Base-by-base conservation (phyloP, 92 coral and sea anemone genomes). In the Scolanthus callimorphus region DNA sequence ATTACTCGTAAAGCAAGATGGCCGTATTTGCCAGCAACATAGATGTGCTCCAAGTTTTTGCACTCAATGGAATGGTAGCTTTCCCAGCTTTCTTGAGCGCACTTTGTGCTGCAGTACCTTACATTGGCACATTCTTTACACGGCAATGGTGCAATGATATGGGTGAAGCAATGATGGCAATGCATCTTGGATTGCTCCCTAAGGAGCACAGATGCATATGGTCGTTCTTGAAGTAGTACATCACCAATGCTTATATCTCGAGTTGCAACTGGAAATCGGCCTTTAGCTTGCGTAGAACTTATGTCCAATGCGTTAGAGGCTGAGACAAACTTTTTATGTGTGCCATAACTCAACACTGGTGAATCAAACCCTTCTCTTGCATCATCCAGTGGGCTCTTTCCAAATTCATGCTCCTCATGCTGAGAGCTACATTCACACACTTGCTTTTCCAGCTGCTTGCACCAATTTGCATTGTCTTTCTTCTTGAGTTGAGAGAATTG, bases 161-260 rank as follows among this genome's bases (percentile, higher is more conserved):
- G 60, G 39, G 47, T 67, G 30, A 89, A 50, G 45, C 99, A 94
- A 45, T 94, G 95, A 44, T 84, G 88, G 43, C 99, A 94, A 25
- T 94, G 96, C n/a, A 78, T 80, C 12, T 20, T 55, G 8, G 76
- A 43, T 51, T 85, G 78, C 39, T 49, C 74, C 22, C 86, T 84
- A 23, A 89, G 88, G 26, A 94, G 63, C 17, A 94, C 97, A 20
- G 97, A 94, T 11, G 99, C 99, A 78, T 70, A 94, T 15, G 99
- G 95, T 38, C 82, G 65, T 56, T 94, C 99, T n/a, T 80, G 73
- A 47, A 90, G 75, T 31, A 94, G 21, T n/a, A 77, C 77, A 24
- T 94, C 99, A 2, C 99, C 99, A 4, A 85, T 85, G 25, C 62
- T 59, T 22, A 94, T 77, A 46, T 94, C 88, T 55, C 67, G 77